Conservation (phyloP, 2,888 invertebrate species). For the Orthonychiurus folsomi region DNA sequence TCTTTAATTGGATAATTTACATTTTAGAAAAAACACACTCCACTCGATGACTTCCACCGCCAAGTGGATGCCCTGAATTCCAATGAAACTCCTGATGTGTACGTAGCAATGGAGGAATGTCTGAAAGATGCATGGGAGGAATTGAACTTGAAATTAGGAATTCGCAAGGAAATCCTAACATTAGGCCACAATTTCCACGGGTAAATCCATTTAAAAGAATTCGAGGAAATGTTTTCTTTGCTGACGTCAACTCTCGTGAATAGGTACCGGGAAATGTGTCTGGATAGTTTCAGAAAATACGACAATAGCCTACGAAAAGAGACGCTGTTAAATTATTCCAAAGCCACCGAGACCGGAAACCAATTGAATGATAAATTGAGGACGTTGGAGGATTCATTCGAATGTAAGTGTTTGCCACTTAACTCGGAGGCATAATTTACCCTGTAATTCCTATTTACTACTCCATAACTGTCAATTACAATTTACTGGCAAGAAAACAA, state of each 20-base stretch:
- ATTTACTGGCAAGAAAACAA: too few relatives aligned
- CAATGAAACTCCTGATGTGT: conserved; percentile 67
- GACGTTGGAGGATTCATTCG: not conserved
- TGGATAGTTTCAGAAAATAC: not conserved
- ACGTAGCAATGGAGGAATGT: conserved; percentile 78
- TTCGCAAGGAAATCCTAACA: conserved; percentile 65
- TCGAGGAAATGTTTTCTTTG: too few relatives aligned
- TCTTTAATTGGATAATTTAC: too few relatives aligned
- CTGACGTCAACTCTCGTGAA: too few relatives aligned
- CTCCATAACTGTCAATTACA: too few relatives aligned
- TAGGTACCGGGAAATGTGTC: not conserved
- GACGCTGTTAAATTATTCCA: not conserved
- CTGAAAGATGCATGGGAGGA: conserved; percentile 69
- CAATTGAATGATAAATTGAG: not conserved
- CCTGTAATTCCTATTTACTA: too few relatives aligned
- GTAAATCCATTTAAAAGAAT: too few relatives aligned
- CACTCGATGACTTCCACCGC: conserved; percentile 72
- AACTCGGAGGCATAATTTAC: not conserved
- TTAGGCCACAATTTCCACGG: conserved; percentile 67
- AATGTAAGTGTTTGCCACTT: not conserved
- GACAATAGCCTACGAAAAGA: not conserved
- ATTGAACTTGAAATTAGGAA: conserved; percentile 66
- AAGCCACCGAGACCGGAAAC: not conserved
- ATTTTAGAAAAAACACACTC: conserved; percentile 72
- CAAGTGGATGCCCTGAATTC: conserved; percentile 65